Percentiles rank a stretch among this genome's conserved stretches.
These are phyloP conservation scores for Halocynthia aurantium DNA, from an alignment of 23 tunicate species.

Conservation along the genomic window DNA sequence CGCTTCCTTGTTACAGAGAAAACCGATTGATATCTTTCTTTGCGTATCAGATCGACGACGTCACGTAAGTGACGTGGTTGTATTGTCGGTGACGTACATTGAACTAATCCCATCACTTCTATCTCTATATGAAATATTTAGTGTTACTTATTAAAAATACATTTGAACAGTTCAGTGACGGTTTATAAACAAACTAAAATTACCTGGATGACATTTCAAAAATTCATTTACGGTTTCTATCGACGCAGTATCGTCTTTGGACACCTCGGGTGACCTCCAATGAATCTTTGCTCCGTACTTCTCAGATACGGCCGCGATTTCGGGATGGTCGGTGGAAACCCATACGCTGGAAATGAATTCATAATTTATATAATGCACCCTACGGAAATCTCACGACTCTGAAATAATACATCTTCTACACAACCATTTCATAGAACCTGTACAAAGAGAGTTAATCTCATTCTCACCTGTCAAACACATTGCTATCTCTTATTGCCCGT, in stretches of 20 bases:
- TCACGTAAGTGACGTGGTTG: constrained; percentile 38
- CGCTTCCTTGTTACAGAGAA: constrained; percentile 48
- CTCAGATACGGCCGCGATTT: constrained; percentile 33
- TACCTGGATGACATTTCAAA: constrained; percentile 43
- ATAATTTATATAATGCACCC: too few relatives aligned
- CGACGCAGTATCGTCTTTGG: constrained; percentile 39
- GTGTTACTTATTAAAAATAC: neutral
- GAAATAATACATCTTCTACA: too few relatives aligned
- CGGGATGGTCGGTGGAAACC: constrained; percentile 64
- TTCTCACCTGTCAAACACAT: constrained; percentile 43
- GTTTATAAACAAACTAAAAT: too few relatives aligned
- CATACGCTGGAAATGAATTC: constrained; percentile 24
- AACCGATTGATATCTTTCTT: constrained; percentile 28
- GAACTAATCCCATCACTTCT: constrained; percentile 33
- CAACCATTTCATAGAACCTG: too few relatives aligned
- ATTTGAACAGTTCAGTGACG: neutral
- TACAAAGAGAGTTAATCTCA: neutral
- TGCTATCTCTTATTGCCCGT: constrained; percentile 31
- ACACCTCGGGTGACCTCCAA: constrained; percentile 47
- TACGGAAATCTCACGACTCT: too few relatives aligned
- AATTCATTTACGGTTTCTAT: constrained; percentile 36
- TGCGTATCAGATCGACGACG: constrained; percentile 9
- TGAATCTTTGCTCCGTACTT: constrained; percentile 32
- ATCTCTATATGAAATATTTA: constrained; percentile 11
- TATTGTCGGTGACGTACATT: constrained; percentile 42